Percentiles rank a stretch among this genome's conserved stretches.
phyloP scores from a whole-genome alignment of 2,888 invertebrate species.

The Tiphia femorata region DNA sequence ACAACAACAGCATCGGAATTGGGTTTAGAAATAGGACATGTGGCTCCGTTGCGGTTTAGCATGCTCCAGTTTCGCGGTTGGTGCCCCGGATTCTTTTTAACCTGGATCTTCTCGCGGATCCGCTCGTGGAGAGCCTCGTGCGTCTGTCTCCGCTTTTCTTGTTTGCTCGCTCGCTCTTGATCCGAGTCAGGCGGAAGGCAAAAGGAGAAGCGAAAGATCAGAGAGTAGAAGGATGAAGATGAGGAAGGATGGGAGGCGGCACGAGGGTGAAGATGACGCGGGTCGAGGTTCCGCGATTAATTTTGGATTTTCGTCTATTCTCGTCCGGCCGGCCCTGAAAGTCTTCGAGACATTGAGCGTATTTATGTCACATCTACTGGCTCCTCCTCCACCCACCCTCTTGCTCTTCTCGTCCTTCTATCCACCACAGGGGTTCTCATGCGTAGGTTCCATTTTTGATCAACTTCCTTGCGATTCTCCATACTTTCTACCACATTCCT shows the following conservation, averaged over 20 bases:
- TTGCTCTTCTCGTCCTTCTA: not conserved
- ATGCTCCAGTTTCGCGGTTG: too few relatives aligned
- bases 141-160: not conserved
- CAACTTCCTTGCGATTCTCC: too few relatives aligned
- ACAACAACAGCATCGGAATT: too few relatives aligned
- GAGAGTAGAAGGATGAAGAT: not conserved
- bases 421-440: too few relatives aligned
- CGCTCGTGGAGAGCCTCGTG: too few relatives aligned
- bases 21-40: too few relatives aligned
- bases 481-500: too few relatives aligned
- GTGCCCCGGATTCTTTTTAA: too few relatives aligned
- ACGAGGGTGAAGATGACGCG: slow-evolving; percentile 10
- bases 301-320: slow-evolving; percentile 51
- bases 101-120: too few relatives aligned
- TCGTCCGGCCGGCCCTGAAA: slow-evolving; percentile 45
- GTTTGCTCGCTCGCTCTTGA: not conserved
- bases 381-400: not conserved
- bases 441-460: too few relatives aligned
- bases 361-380: slow-evolving; percentile 32
- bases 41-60: too few relatives aligned
- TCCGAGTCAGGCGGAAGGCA: not conserved
- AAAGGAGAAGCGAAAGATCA: not conserved
- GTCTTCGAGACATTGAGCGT: slow-evolving; percentile 38
- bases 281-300: slow-evolving; percentile 47
- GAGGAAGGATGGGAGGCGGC: not conserved